A percentile compares a stretch with the other conserved stretches of the same genome.
Conservation (phyloP, 2,888 invertebrate species). For the Choristoneura rosaceana region DNA sequence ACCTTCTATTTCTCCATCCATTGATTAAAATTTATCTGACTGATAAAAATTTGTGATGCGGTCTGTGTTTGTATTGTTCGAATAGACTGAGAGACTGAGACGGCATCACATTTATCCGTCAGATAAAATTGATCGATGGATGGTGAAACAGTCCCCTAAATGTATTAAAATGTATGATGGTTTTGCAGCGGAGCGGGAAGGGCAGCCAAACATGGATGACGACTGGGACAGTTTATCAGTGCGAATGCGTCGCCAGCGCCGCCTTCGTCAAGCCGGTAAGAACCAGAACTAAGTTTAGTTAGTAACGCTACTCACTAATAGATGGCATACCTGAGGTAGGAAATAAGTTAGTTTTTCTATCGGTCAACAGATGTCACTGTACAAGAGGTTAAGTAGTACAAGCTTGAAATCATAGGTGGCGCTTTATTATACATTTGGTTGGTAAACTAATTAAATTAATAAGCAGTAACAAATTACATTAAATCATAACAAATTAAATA, state of each 20-base stretch:
- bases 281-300: slow-evolving; percentile 48
- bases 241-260: slow-evolving; percentile 88
- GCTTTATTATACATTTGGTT: slow-evolving; percentile 3
- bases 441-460: no score
- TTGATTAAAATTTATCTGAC: no score
- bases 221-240: slow-evolving; percentile 93
- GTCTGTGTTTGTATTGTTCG: no score
- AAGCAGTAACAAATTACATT: no score
- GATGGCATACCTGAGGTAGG: slow-evolving; percentile 46
- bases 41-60: no score
- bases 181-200: slow-evolving; percentile 80
- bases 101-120: no score
- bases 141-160: no score
- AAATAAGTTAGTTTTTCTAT: background rate
- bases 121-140: no score
- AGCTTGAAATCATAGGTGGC: slow-evolving; percentile 40
- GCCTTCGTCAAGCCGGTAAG: slow-evolving; percentile 77
- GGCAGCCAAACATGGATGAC: slow-evolving; percentile 88
- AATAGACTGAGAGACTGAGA: no score
- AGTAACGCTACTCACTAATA: slow-evolving; percentile 46
- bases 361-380: slow-evolving; percentile 30
- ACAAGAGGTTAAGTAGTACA: slow-evolving; percentile 42
- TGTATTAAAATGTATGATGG: slow-evolving; percentile 27
- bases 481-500: no score
- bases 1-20: no score